Conservation (phyloP, 2,888 invertebrate genomes). For the Cryptocheilus praepositus region DNA sequence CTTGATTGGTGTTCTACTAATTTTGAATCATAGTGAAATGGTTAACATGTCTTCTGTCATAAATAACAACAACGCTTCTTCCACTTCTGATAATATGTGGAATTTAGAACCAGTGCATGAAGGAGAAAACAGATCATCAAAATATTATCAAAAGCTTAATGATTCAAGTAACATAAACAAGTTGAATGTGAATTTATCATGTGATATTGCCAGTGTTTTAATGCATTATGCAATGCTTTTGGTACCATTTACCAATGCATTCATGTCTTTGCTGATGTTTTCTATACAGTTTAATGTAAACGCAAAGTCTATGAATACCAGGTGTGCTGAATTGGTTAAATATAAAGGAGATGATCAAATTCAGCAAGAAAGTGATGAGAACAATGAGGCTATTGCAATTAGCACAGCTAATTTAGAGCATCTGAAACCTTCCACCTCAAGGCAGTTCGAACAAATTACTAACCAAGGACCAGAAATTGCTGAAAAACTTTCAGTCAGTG, state of each 20-base stretch:
- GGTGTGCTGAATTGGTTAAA: conserved; percentile 31
- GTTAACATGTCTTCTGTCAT: conserved; percentile 7
- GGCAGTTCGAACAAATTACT: neutral
- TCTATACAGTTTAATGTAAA: conserved; percentile 55
- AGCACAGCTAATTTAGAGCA: neutral
- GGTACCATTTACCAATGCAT: conserved; percentile 67
- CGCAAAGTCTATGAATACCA: conserved; percentile 34
- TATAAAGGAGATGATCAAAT: neutral
- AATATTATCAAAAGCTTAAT: conserved; percentile 20
- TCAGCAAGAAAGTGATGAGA: neutral
- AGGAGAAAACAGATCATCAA: conserved; percentile 9
- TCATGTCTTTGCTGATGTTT: conserved; percentile 65
- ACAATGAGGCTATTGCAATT: conserved; percentile 3
- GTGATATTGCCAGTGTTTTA: conserved; percentile 53
- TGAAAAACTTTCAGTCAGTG: neutral
- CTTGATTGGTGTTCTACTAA: conserved; percentile 39
- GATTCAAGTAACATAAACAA: neutral
- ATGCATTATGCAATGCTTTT: conserved; percentile 65
- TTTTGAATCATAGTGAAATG: conserved; percentile 30
- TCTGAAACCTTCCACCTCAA: neutral
- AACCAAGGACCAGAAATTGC: conserved; percentile 10
- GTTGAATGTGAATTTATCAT: conserved; percentile 31
- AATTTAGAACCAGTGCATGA: neutral
- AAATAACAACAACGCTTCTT: conserved; percentile 12
- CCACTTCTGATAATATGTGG: conserved; percentile 19